A percentile compares a stretch with the other conserved stretches of the same genome.
phyloP scores from a whole-genome alignment of 1,140 invertebrate species.

The Geopemphigus sp. region DNA sequence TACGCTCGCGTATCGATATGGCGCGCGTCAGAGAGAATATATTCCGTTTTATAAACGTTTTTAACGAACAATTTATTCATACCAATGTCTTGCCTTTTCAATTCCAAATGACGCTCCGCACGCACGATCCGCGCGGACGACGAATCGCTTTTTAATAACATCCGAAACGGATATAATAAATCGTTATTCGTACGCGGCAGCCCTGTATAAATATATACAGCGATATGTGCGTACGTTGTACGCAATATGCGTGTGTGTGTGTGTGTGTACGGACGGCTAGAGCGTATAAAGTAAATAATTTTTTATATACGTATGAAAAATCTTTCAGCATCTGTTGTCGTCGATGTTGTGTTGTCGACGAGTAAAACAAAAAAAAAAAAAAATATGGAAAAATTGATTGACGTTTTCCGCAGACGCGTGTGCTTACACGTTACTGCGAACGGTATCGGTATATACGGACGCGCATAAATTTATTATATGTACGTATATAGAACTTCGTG shows the following conservation, averaged over 20 bases:
- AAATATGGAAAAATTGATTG: slow-evolving; percentile 34
- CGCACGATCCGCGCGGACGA: not conserved
- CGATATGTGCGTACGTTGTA: not conserved
- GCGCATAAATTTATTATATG: not conserved
- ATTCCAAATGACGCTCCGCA: slow-evolving; percentile 25
- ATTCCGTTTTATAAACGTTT: slow-evolving; percentile 10
- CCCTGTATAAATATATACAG: too few species aligned
- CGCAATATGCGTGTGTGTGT: not conserved
- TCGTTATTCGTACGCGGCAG: not conserved
- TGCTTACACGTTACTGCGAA: too few species aligned
- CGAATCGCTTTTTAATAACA: slow-evolving; percentile 40
- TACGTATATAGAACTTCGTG: not conserved
- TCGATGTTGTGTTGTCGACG: too few species aligned
- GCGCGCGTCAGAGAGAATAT: not conserved
- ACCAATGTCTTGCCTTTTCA: slow-evolving; percentile 33
- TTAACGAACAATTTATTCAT: slow-evolving; percentile 46
- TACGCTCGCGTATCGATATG: not conserved
- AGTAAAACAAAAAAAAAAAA: slow-evolving; percentile 7
- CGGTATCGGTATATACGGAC: too few species aligned
- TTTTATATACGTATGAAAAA: slow-evolving; percentile 15
- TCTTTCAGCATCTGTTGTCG: slow-evolving; percentile 37
- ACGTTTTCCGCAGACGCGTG: not conserved
- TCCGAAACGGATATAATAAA: slow-evolving; percentile 27
- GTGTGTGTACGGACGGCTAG: too few species aligned
- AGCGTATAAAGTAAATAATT: not conserved